These are phyloP conservation scores for Ganaspis brasiliensis DNA, from an alignment of 2,888 invertebrate species.

Conservation along the genomic window DNA sequence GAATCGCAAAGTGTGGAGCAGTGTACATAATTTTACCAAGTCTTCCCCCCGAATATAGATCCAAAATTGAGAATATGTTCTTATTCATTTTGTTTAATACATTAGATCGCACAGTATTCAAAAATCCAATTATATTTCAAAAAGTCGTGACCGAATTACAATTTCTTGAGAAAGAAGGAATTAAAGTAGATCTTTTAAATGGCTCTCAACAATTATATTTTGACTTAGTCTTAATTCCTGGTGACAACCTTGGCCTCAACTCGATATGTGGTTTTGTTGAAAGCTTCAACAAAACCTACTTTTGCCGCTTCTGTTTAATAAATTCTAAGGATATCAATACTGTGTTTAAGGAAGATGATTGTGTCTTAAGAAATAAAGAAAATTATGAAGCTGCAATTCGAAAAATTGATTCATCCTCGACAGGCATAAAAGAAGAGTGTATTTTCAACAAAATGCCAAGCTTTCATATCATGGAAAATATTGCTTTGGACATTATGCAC, in stretches of 20 bases:
- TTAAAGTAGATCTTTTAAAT: constrained; percentile 38
- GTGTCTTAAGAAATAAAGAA: not conserved
- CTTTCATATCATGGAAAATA: constrained; percentile 53
- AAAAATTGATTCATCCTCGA: not conserved
- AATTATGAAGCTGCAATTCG: not conserved
- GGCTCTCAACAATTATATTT: constrained; percentile 52
- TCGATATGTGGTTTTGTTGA: constrained; percentile 18
- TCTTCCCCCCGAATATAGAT: constrained; percentile 46
- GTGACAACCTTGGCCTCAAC: constrained; percentile 55
- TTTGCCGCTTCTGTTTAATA: not conserved
- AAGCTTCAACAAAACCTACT: not conserved
- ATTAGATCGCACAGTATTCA: constrained; percentile 54
- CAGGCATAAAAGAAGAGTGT: constrained; percentile 52
- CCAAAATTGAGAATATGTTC: constrained; percentile 57
- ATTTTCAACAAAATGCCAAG: constrained; percentile 49
- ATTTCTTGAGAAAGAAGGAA: constrained; percentile 53
- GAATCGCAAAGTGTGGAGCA: constrained; percentile 60
- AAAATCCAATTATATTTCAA: constrained; percentile 54
- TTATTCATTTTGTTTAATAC: constrained; percentile 59
- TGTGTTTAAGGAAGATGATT: not conserved
- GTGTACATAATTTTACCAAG: constrained; percentile 55
- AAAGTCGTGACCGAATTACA: constrained; percentile 58
- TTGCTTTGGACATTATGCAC: constrained; percentile 53
- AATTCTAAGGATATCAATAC: not conserved
- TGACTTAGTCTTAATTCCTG: constrained; percentile 52